A percentile compares a stretch with the other conserved stretches of the same genome.
phyloP scores from a whole-genome alignment of 1,140 invertebrate genomes.

The Nixonia krombeini region DNA sequence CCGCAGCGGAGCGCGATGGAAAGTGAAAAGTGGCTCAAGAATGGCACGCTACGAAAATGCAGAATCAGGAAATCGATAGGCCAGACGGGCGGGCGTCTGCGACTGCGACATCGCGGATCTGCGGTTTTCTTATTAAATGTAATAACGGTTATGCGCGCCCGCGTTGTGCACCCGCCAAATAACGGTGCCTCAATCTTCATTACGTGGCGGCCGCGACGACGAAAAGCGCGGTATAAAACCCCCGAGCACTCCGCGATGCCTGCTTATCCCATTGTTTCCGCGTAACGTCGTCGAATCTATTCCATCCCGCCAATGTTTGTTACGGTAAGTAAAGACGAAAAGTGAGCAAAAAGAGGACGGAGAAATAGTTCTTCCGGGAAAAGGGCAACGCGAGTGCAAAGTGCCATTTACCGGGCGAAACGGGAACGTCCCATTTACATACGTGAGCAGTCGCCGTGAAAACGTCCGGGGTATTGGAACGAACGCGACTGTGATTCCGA shows the following conservation, averaged over 20 bases:
- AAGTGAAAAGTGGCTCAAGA: slow-evolving; percentile 8
- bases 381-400: not conserved
- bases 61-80: slow-evolving; percentile 41
- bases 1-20: not conserved
- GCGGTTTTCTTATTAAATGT: slow-evolving; percentile 70
- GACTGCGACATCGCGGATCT: slow-evolving; percentile 56
- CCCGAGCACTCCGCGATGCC: slow-evolving; percentile 21
- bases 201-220: slow-evolving; percentile 49
- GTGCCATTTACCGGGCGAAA: not conserved
- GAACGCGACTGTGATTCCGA: too few species aligned
- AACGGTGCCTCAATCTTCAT: slow-evolving; percentile 61
- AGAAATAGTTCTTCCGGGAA: not conserved
- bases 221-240: slow-evolving; percentile 61
- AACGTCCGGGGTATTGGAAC: too few species aligned
- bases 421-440: too few species aligned
- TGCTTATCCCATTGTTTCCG: slow-evolving; percentile 57
- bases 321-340: slow-evolving; percentile 54
- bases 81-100: slow-evolving; percentile 34
- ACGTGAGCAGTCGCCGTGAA: too few species aligned
- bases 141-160: slow-evolving; percentile 63
- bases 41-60: not conserved
- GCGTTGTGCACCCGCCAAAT: slow-evolving; percentile 62
- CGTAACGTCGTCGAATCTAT: slow-evolving; percentile 35
- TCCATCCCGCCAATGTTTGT: slow-evolving; percentile 59
- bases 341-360: not conserved